Base-by-base conservation (phyloP, 2,888 invertebrate genomes). In the Ferdinandea cuprea region DNA sequence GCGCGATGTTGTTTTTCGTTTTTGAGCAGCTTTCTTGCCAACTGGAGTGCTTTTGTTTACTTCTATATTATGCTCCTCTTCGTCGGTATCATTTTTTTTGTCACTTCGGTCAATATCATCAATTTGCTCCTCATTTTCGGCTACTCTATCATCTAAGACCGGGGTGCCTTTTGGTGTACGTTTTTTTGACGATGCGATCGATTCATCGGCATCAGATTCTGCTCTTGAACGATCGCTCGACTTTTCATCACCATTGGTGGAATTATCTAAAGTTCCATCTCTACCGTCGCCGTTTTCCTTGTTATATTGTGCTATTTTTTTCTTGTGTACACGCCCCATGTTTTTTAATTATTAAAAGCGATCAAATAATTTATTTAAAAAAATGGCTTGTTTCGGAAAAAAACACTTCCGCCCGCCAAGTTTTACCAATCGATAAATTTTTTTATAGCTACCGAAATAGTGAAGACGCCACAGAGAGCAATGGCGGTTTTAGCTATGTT, bases 291-390 rank as follows among this genome's bases (percentile, higher is more conserved):
- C 86, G 81, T 87, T 88, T 85, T 89, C 84, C 35, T 42, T 69
- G 52, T 63, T 69, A 25, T 87, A 87, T 71, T 89, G 88, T 17
- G 87, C 86, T 37, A 87, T 85, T 85, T 89, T 90, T 61, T 87
- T 89, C 80, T 90, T 90, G 48, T 89, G 88, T 28, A 88, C 85
- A 73, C 89, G 88, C 11, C 87, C 90, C 89, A 89, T 89, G 9
- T 3, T 52, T 73, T n/a, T 28, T 56, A 28, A 13, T 61, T 44
- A 37, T 73, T 86, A 85, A 79, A 32, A 61, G 48, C 30, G 17
- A 19, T 54, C 13, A 59, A 52, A 52, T 5, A 17, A 42, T 7
- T 76, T 77, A 81, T 77, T 77, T 78, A 68, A n/a, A n/a, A n/a
- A n/a, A n/a, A n/a, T n/a, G n/a, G n/a, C n/a, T n/a, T 78, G 30